Evolutionary conservation across 2,888 invertebrate species (phyloP).

Genomic region (Podotricha telesiphe): DNA sequence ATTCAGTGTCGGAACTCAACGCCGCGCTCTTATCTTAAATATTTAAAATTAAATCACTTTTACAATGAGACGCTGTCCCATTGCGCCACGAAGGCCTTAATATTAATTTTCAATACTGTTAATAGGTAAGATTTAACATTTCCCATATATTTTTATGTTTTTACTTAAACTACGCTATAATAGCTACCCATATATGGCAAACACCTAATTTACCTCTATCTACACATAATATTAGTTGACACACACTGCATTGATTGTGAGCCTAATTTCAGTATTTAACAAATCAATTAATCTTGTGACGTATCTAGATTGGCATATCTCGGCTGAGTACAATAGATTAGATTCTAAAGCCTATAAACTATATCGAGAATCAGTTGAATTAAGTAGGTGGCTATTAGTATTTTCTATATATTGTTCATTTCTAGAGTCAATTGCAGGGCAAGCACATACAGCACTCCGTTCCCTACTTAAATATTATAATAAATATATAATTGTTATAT

Average conservation of each 20-base stretch:
- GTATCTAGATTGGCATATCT: constrained; percentile 6
- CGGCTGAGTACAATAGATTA: constrained; percentile 7
- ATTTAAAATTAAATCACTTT: no score
- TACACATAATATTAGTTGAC: not conserved
- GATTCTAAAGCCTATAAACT: not conserved
- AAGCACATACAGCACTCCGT: no score
- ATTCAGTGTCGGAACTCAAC: no score
- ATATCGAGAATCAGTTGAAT: not conserved
- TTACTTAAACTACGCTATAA: not conserved
- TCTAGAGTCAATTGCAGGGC: no score
- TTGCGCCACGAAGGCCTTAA: no score
- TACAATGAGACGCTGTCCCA: no score
- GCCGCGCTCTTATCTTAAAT: no score
- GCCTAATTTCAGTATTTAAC: not conserved
- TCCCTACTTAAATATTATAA: no score
- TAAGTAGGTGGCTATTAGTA: not conserved
- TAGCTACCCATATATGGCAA: not conserved
- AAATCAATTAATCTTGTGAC: constrained; percentile 8
- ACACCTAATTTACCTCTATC: not conserved
- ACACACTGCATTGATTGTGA: not conserved
- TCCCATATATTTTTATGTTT: not conserved
- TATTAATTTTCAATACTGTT: no score
- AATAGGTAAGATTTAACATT: no score
- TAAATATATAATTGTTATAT: no score
- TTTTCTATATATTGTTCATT: not conserved